phyloP scores from a whole-genome alignment of 2,113 vertebrate species.

The Morphnarchus princeps region DNA sequence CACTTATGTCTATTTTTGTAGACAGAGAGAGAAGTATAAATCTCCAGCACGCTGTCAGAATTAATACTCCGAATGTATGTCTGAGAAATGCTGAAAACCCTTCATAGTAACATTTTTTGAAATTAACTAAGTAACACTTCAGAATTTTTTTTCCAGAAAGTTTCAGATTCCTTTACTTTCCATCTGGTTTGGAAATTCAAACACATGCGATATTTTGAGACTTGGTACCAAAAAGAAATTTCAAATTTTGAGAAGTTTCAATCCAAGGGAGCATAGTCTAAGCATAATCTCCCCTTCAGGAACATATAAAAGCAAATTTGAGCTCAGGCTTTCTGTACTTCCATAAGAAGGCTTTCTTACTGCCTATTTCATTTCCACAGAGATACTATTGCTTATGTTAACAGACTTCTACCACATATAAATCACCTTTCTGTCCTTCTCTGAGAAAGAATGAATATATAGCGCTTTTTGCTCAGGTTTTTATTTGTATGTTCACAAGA shows the following conservation, averaged over 20 bases:
- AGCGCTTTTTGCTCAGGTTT: neutral
- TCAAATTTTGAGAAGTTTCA: neutral
- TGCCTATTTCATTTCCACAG: neutral
- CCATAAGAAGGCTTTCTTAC: neutral
- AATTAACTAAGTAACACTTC: neutral
- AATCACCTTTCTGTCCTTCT: neutral
- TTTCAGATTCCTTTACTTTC: neutral
- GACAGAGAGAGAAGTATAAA: neutral
- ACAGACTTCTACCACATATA: neutral
- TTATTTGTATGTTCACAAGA: neutral
- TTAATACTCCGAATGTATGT: neutral
- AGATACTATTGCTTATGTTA: neutral
- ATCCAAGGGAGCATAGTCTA: neutral
- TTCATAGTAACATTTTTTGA: neutral
- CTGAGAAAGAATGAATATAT: neutral
- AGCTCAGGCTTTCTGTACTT: neutral
- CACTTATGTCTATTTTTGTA: neutral
- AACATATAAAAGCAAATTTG: neutral
- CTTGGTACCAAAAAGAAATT: neutral
- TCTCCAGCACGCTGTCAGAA: neutral
- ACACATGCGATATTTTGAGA: neutral
- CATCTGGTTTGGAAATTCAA: neutral
- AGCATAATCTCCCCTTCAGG: neutral
- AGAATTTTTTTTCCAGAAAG: neutral
- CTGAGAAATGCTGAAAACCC: neutral